Percentiles rank a stretch among this genome's conserved stretches.
Evolutionary conservation across 2,888 invertebrate species (phyloP).

Genomic region (Creontiades dilutus): DNA sequence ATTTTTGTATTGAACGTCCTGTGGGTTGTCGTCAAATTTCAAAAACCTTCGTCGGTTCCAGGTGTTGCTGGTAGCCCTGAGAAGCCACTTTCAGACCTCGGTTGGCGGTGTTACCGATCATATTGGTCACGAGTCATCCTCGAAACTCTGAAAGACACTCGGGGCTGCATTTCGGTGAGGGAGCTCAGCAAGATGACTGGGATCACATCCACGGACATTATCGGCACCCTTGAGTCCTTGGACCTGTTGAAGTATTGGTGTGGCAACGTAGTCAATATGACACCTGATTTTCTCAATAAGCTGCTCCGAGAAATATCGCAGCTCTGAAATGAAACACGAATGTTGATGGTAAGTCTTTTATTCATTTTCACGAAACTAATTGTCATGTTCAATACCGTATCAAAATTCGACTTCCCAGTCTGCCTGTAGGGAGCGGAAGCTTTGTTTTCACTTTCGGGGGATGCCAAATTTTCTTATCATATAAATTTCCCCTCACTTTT

Average conservation of each 20-base stretch:
- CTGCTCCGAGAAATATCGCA: slow-evolving; percentile 19
- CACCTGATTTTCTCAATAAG: neutral
- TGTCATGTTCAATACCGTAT: too few relatives aligned
- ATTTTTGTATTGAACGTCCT: too few relatives aligned
- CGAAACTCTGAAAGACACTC: slow-evolving; percentile 92
- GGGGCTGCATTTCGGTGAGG: slow-evolving; percentile 92
- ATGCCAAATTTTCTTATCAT: too few relatives aligned
- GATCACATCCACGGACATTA: slow-evolving; percentile 96
- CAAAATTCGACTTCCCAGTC: neutral
- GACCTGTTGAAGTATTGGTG: slow-evolving; percentile 99
- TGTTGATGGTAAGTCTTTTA: neutral
- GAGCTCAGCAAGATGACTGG: slow-evolving; percentile 96
- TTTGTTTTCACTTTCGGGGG: too few relatives aligned
- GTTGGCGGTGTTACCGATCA: slow-evolving; percentile 96
- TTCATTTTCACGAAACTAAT: too few relatives aligned
- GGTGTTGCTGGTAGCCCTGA: slow-evolving; percentile 96
- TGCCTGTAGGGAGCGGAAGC: too few relatives aligned
- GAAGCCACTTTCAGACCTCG: slow-evolving; percentile 97
- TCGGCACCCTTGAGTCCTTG: slow-evolving; percentile 97
- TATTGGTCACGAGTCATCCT: slow-evolving; percentile 98
- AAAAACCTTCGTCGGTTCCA: neutral
- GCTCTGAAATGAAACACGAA: neutral
- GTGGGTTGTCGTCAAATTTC: too few relatives aligned
- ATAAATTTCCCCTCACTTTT: too few relatives aligned
- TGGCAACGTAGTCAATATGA: slow-evolving; percentile 80